These are phyloP conservation scores for Rhabdomys pumilio DNA, from an alignment of 2,797 vertebrate species.

Conservation along the genomic window DNA sequence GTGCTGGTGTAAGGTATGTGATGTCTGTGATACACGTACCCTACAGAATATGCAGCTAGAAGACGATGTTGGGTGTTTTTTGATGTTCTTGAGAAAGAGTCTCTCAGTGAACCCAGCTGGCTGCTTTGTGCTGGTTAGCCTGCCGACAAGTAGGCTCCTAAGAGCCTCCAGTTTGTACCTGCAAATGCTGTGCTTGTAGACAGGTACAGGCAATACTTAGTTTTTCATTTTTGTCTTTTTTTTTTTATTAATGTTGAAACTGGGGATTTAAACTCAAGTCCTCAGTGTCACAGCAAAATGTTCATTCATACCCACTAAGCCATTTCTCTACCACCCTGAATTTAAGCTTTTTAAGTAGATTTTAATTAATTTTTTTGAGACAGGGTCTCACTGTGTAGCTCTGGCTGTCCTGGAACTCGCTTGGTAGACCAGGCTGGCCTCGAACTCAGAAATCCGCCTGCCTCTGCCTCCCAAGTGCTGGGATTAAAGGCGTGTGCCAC, in stretches of 20 bases:
- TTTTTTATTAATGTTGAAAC: not conserved
- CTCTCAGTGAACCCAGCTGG: not conserved
- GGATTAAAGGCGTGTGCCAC: no score
- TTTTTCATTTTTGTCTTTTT: not conserved
- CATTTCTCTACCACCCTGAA: no score
- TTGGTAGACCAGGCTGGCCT: no score
- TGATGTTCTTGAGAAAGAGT: not conserved
- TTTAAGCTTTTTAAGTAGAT: no score
- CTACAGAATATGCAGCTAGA: not conserved
- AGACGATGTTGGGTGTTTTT: not conserved
- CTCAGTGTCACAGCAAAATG: not conserved
- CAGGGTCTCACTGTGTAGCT: no score
- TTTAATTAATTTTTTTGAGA: no score
- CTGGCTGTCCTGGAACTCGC: no score
- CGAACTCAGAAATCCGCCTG: no score
- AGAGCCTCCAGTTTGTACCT: not conserved
- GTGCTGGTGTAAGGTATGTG: not conserved
- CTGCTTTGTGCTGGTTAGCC: not conserved
- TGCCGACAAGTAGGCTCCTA: not conserved
- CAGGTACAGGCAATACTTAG: not conserved
- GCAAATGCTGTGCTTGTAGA: slow-evolving; percentile 19
- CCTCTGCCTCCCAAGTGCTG: no score
- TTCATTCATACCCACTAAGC: not conserved
- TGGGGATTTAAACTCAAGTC: not conserved
- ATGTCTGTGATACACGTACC: not conserved